These are phyloP conservation scores for Villa cingulata DNA, from an alignment of 2,888 invertebrate species.

Conservation along the genomic window DNA sequence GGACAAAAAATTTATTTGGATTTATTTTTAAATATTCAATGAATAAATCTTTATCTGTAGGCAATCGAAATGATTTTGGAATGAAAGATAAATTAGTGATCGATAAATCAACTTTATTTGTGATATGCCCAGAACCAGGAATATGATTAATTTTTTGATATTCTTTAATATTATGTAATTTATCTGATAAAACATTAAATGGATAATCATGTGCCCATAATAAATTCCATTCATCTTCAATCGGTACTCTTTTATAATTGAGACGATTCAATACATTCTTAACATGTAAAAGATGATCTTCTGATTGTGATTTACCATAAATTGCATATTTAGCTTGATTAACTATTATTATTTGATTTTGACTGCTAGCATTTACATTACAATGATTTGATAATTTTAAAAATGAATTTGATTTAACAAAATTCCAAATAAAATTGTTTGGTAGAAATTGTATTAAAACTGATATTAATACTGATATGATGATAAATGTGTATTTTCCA, in stretches of 20 bases:
- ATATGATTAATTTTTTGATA: constrained; percentile 84
- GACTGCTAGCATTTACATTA: too few species aligned
- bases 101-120: constrained; percentile 83
- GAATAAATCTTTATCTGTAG: constrained; percentile 56
- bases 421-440: too few species aligned
- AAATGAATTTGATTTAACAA: too few species aligned
- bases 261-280: constrained; percentile 59
- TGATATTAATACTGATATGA: too few species aligned
- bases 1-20: constrained; percentile 65
- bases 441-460: too few species aligned
- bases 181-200: constrained; percentile 38
- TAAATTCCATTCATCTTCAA: constrained; percentile 60
- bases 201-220: constrained; percentile 94
- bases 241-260: constrained; percentile 51
- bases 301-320: constrained; percentile 41
- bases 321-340: constrained; percentile 42
- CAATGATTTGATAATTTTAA: too few species aligned
- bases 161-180: constrained; percentile 46
- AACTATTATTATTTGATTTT: too few species aligned
- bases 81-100: constrained; percentile 64
- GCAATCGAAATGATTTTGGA: constrained; percentile 79
- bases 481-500: too few species aligned
- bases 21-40: constrained; percentile 50
- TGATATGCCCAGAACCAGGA: constrained; percentile 85
- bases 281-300: constrained; percentile 57